Percentiles rank a stretch among this genome's conserved stretches.
Evolutionary conservation across 2,797 vertebrate genomes (phyloP).

Genomic region (Tinamus major): DNA sequence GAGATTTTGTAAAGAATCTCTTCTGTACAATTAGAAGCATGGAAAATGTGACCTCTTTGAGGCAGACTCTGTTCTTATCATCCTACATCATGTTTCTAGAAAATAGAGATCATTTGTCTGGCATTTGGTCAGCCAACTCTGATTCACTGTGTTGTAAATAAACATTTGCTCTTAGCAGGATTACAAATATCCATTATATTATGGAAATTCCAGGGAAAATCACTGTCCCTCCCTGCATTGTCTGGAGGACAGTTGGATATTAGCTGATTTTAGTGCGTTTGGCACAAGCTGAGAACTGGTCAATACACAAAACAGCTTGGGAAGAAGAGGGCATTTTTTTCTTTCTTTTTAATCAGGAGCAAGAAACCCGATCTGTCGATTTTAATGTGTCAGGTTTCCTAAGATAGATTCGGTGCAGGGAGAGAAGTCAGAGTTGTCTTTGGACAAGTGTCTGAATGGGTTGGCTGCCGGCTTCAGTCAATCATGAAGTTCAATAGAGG

Average conservation of each 20-base stretch:
- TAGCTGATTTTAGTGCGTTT: background rate
- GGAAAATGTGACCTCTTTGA: background rate
- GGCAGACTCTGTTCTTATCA: background rate
- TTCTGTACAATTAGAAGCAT: accelerated
- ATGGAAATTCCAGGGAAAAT: background rate
- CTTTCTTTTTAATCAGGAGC: background rate
- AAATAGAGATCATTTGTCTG: background rate
- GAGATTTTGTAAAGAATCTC: background rate
- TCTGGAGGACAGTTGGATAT: accelerated
- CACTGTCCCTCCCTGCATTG: background rate
- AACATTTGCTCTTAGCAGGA: background rate
- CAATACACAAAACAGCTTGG: background rate
- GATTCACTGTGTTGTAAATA: background rate
- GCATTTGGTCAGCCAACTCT: background rate
- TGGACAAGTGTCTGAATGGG: background rate
- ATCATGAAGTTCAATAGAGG: accelerated
- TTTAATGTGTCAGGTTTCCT: background rate
- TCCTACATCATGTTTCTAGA: background rate
- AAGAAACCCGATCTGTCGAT: background rate
- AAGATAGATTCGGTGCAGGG: background rate
- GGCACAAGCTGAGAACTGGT: background rate
- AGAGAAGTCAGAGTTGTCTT: background rate
- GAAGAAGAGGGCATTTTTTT: background rate
- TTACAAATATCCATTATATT: background rate
- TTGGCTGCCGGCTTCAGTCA: background rate